Percentiles rank a stretch among this genome's conserved stretches.
Conservation (phyloP, 2,797 vertebrate species). For the Clarias fuscus region DNA sequence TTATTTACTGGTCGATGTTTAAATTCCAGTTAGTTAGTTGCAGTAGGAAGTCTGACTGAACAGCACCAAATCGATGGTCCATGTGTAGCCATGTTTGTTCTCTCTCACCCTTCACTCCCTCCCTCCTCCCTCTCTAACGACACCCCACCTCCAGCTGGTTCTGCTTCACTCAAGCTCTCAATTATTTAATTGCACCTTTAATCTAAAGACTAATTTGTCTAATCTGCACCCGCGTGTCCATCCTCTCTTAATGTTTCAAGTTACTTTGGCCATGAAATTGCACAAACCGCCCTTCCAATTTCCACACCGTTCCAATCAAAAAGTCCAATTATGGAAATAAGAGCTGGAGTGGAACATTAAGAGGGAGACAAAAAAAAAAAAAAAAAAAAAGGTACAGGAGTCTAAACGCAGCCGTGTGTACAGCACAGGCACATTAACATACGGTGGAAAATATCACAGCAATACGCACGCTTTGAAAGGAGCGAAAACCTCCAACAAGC, state of each 20-base stretch:
- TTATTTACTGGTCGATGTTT: not conserved
- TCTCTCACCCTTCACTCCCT: not conserved
- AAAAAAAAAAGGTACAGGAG: constrained; percentile 50
- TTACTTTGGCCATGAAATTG: constrained; percentile 74
- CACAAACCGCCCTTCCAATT: constrained; percentile 57
- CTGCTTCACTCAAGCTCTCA: constrained; percentile 56
- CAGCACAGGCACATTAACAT: constrained; percentile 76
- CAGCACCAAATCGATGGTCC: not conserved
- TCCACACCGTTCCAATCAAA: constrained; percentile 73
- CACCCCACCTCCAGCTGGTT: constrained; percentile 38
- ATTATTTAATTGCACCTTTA: constrained; percentile 68
- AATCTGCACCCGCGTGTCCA: constrained; percentile 58
- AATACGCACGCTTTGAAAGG: constrained; percentile 40
- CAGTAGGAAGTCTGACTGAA: not conserved
- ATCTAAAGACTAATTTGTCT: constrained; percentile 69
- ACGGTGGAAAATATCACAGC: constrained; percentile 72
- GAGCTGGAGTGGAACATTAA: constrained; percentile 74
- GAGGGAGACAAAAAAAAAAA: constrained; percentile 52
- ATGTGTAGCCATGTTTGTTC: not conserved
- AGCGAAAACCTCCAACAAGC: not conserved
- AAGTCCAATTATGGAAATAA: constrained; percentile 81
- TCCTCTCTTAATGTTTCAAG: constrained; percentile 57
- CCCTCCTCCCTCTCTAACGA: not conserved
- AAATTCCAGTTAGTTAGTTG: not conserved
- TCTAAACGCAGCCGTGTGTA: constrained; percentile 67